Evolutionary conservation across 1,140 invertebrate species (phyloP).

Genomic region (Eriocheir sinensis): DNA sequence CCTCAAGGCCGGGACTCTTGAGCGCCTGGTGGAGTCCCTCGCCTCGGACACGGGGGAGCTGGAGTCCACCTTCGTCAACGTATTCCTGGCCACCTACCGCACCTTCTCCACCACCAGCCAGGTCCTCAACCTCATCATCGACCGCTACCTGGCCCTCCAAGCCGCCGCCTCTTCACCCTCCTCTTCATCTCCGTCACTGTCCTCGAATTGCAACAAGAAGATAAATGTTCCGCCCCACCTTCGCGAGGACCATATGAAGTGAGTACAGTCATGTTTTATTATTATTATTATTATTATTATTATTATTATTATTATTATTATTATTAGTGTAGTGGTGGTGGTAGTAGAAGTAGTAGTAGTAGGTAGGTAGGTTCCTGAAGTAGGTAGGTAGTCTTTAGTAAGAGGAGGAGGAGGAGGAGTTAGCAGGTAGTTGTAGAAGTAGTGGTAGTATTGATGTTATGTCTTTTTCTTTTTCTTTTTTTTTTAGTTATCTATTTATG

Average conservation of each 20-base stretch:
- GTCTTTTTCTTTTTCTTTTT: no score
- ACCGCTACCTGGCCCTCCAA: conserved; percentile 88
- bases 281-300: no score
- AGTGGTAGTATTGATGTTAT: no score
- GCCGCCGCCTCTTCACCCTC: conserved; percentile 70
- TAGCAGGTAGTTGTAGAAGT: no score
- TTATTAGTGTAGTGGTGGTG: no score
- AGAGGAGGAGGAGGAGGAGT: no score
- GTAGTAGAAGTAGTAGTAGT: no score
- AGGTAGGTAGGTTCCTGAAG: no score
- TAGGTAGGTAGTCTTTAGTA: no score
- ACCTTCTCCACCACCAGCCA: conserved; percentile 91
- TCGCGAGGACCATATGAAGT: conserved; percentile 89
- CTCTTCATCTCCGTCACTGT: not conserved
- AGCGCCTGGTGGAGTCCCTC: conserved; percentile 94
- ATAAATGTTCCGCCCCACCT: conserved; percentile 81
- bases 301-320: no score
- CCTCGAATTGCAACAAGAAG: conserved; percentile 70
- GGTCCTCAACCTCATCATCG: conserved; percentile 91
- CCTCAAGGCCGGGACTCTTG: conserved; percentile 97
- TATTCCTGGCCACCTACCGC: conserved; percentile 97
- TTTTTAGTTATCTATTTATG: no score
- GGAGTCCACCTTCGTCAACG: conserved; percentile 98
- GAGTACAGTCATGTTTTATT: no score
- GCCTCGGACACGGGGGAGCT: conserved; percentile 96